Base-by-base conservation (phyloP, 1,140 invertebrate genomes). In the Samia ricini region DNA sequence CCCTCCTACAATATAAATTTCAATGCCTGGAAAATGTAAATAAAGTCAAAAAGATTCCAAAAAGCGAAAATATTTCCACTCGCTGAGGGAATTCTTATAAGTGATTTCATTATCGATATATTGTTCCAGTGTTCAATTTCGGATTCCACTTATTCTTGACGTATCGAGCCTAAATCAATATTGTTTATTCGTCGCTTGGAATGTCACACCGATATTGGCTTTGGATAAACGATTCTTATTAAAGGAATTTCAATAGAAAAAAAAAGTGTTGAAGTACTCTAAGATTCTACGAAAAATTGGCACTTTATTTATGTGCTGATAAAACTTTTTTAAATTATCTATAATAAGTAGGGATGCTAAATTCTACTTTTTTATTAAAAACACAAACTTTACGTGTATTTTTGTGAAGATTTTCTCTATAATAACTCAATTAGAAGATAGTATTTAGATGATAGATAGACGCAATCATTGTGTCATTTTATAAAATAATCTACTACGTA, bases 91-190 rank as follows among this genome's bases (percentile, higher is more conserved):
- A 59, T 59, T 59, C 57, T 59, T 50, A 56, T 24, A 56, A 59
- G 57, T 24, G 57, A 59, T 59, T 59, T 59, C 36, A 59, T 59
- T 59, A 59, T 59, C 36, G 33, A 59, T 42, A 50, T 42, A 59
- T 50, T 59, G 36, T 59, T 58, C 23, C 56, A 48, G 36, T 58
- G 33, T 58, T 58, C 56, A 48, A 49, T 42, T 23, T 23, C 36
- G 57, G 57, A 59, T 50, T 49, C 57, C 57, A 22, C 42, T 23
- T 42, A 26, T 33, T 50, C 36, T 23, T 50, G 42, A 59, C 57
- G 57, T 59, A 59, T 59, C 23, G 57, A 36, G 42, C 42, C 48
- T 50, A 48, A 59, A 50, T 59, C 57, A 59, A 59, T 59, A 59
- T 50, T 49, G 57, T 50, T 59, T 42, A 59, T 59, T 42, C 57